A percentile compares a stretch with the other conserved stretches of the same genome.
These are phyloP conservation scores for Daphoenositta chrysoptera DNA, from an alignment of 2,113 vertebrate species.

Conservation along the genomic window DNA sequence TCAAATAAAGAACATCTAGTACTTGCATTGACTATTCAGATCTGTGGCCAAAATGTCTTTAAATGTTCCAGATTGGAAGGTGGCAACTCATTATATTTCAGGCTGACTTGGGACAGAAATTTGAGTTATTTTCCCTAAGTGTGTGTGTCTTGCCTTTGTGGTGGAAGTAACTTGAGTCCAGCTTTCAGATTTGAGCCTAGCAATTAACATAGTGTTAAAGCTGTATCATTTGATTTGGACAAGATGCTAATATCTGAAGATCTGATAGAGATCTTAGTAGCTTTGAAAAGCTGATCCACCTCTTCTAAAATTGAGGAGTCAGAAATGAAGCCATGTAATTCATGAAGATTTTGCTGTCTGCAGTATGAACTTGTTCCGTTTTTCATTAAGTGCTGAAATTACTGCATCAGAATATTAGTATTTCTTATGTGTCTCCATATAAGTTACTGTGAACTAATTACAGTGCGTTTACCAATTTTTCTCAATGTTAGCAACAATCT, in stretches of 20 bases:
- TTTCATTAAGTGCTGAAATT: background rate
- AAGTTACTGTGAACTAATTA: background rate
- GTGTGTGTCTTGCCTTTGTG: background rate
- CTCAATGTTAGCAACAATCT: background rate
- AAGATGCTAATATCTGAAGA: background rate
- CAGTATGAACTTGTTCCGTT: background rate
- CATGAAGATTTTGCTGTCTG: background rate
- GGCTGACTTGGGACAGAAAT: background rate
- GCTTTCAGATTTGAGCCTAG: background rate
- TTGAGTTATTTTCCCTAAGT: background rate
- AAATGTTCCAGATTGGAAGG: background rate
- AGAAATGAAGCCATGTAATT: background rate
- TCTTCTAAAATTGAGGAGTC: background rate
- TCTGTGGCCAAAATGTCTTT: background rate
- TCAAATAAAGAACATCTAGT: constrained; percentile 2
- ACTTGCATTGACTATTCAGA: background rate
- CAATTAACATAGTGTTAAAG: background rate
- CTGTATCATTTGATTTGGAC: background rate
- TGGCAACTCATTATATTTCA: background rate
- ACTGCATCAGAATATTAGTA: background rate
- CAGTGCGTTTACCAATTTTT: constrained; percentile 11
- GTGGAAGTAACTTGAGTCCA: background rate
- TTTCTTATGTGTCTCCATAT: background rate
- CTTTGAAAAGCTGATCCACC: background rate
- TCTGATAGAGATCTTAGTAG: background rate